Percentiles rank a stretch among this genome's conserved stretches.
Evolutionary conservation across 2,888 invertebrate genomes (phyloP).

Genomic region (Reticulitermes lucifugus): DNA sequence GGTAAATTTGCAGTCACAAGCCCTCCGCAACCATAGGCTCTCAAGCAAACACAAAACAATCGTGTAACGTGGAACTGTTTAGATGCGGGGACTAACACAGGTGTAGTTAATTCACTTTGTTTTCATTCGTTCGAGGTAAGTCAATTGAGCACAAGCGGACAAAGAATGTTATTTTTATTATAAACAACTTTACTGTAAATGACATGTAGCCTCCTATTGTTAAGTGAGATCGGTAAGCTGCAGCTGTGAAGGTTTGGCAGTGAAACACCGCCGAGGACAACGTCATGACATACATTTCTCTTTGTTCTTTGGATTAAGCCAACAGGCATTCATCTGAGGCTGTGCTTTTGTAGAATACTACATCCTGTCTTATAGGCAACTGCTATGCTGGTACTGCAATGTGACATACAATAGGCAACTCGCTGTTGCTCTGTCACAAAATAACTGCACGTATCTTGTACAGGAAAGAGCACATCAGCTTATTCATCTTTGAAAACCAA

Average conservation of each 20-base stretch:
- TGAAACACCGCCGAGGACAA: neutral
- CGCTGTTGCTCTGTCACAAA: neutral
- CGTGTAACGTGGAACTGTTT: too few species aligned
- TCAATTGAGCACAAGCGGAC: too few species aligned
- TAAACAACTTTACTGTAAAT: neutral
- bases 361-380: neutral
- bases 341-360: neutral
- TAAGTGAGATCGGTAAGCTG: neutral
- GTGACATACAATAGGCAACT: neutral
- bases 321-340: neutral
- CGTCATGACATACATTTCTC: neutral
- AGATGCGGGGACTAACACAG: too few species aligned
- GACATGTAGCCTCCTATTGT: neutral
- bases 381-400: too few species aligned
- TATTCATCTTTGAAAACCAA: too few species aligned
- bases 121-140: too few species aligned
- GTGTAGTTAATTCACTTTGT: too few species aligned
- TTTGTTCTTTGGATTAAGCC: slow-evolving; percentile 6
- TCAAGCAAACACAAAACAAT: too few species aligned
- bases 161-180: neutral
- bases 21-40: too few species aligned
- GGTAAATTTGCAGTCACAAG: too few species aligned
- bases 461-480: too few species aligned
- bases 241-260: neutral
- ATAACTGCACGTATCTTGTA: neutral